Evolutionary conservation across 2,797 vertebrate species (phyloP).

Genomic region (Spizella passerina): DNA sequence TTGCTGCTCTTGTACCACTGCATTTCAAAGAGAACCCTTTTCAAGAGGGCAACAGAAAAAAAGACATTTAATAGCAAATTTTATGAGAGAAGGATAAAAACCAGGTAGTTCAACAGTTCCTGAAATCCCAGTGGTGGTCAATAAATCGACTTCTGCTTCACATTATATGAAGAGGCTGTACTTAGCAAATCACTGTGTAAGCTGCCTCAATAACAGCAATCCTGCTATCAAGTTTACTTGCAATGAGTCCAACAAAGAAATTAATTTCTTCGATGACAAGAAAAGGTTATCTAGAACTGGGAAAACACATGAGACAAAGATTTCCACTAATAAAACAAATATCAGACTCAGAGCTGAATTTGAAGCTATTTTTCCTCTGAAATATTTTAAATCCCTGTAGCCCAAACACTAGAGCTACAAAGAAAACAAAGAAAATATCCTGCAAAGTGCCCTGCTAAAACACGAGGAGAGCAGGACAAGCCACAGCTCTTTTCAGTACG

Average conservation of each 20-base stretch:
- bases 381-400: conserved; percentile 53
- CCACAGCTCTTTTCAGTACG: neutral
- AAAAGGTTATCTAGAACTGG: conserved; percentile 72
- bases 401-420: conserved; percentile 16
- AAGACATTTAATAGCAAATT: conserved; percentile 43
- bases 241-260: conserved; percentile 79
- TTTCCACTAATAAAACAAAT: conserved; percentile 79
- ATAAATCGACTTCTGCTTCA: conserved; percentile 76
- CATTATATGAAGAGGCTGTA: conserved; percentile 78
- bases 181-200: conserved; percentile 80
- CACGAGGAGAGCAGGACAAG: neutral
- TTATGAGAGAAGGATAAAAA: conserved; percentile 60
- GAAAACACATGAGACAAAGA: conserved; percentile 75
- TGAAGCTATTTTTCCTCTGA: conserved; percentile 35
- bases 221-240: conserved; percentile 77
- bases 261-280: conserved; percentile 79
- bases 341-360: conserved; percentile 65
- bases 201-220: conserved; percentile 77
- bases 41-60: conserved; percentile 5
- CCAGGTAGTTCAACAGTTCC: conserved; percentile 72
- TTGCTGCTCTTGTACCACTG: neutral
- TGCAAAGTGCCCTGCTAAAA: conserved; percentile 5
- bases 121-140: conserved; percentile 70
- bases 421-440: conserved; percentile 34
- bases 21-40: conserved; percentile 46